Percentiles rank a stretch among this genome's conserved stretches.
These are phyloP conservation scores for Aegypius monachus DNA, from an alignment of 2,113 vertebrate species.

Conservation along the genomic window DNA sequence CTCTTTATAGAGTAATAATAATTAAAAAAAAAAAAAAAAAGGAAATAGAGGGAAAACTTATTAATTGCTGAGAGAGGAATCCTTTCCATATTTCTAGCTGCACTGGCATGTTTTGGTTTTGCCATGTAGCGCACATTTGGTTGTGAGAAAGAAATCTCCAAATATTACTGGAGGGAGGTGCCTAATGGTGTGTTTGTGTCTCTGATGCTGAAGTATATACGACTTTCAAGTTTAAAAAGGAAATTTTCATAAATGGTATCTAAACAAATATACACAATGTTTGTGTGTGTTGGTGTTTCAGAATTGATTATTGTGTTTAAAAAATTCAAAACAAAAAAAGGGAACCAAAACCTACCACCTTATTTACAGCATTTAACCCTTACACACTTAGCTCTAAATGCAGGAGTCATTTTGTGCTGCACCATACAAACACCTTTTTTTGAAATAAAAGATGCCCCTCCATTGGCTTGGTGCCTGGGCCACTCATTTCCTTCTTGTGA, in stretches of 20 bases:
- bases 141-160: background rate
- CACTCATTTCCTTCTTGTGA: background rate
- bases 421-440: background rate
- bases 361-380: background rate
- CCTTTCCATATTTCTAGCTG: background rate
- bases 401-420: background rate
- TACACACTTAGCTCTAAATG: background rate
- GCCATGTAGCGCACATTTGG: rapidly evolving
- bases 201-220: background rate
- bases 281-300: background rate
- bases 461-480: background rate
- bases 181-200: background rate
- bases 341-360: background rate
- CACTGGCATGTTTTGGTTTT: background rate
- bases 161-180: background rate
- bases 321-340: background rate
- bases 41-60: background rate
- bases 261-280: background rate
- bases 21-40: background rate
- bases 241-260: background rate
- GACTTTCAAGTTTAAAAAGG: background rate
- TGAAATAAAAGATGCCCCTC: background rate
- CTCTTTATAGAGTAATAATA: background rate
- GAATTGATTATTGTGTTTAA: background rate
- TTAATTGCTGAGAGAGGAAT: background rate